Evolutionary conservation across 2,888 invertebrate species (phyloP).

Genomic region (Tipula unca): DNA sequence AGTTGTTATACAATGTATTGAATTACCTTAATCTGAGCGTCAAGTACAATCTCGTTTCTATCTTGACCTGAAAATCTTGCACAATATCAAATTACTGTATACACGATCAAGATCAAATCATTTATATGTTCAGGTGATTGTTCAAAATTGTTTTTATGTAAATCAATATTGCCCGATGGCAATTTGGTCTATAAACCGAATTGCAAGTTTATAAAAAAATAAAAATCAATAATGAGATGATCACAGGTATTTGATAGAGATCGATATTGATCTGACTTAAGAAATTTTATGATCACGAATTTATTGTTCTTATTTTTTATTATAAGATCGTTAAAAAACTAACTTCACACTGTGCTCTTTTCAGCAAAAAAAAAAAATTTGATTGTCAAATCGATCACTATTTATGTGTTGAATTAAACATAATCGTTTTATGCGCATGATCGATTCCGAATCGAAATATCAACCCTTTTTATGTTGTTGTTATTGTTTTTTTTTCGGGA

Average conservation of each 20-base stretch:
- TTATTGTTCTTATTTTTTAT: neutral
- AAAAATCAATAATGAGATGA: neutral
- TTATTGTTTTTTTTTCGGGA: neutral
- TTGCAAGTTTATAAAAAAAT: neutral
- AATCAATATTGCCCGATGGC: neutral
- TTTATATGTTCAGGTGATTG: neutral
- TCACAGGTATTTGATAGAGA: neutral
- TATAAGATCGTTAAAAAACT: neutral
- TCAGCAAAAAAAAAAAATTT: neutral
- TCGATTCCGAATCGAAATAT: neutral
- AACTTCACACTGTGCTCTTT: slow-evolving; percentile 14
- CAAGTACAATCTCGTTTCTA: neutral
- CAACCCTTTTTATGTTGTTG: neutral
- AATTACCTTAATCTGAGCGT: neutral
- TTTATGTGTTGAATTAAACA: neutral
- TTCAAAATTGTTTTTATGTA: neutral
- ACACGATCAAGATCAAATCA: neutral
- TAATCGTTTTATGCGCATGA: neutral
- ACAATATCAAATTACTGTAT: neutral
- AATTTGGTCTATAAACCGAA: neutral
- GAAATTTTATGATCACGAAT: neutral
- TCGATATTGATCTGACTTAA: neutral
- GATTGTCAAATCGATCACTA: neutral
- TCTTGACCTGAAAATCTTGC: neutral
- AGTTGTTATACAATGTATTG: neutral